A percentile compares a stretch with the other conserved stretches of the same genome.
Conservation (phyloP, 2,113 vertebrate genomes). For the Oryzias curvinotus region DNA sequence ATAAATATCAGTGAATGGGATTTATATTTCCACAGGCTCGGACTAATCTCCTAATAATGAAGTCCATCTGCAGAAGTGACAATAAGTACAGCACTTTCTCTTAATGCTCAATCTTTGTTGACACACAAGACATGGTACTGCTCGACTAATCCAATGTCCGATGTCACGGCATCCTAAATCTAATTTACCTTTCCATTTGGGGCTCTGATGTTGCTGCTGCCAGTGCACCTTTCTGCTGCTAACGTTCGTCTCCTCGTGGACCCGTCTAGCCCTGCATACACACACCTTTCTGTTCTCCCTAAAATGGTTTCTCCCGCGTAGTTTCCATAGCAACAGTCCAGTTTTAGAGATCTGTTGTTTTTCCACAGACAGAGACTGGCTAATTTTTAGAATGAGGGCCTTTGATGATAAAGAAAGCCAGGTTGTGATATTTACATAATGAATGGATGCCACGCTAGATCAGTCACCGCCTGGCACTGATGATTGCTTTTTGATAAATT, state of each 20-base stretch:
- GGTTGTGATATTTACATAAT: constrained; percentile 72
- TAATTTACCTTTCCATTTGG: constrained; percentile 63
- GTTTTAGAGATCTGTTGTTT: constrained; percentile 74
- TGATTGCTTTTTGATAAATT: constrained; percentile 72
- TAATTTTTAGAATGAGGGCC: constrained; percentile 67
- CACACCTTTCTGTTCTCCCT: constrained; percentile 30
- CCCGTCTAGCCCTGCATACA: constrained; percentile 9
- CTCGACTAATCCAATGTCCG: constrained; percentile 50
- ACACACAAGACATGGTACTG: constrained; percentile 52
- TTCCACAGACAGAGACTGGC: constrained; percentile 59
- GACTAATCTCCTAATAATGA: constrained; percentile 70
- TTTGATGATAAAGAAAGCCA: constrained; percentile 74
- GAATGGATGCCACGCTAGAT: constrained; percentile 66
- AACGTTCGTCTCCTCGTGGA: constrained; percentile 36
- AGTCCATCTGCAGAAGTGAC: constrained; percentile 61
- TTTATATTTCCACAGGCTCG: constrained; percentile 36
- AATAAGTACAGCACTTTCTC: constrained; percentile 52
- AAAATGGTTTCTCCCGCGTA: constrained; percentile 69
- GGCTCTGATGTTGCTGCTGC: constrained; percentile 44
- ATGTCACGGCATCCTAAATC: constrained; percentile 50
- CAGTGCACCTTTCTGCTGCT: constrained; percentile 69
- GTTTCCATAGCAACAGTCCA: constrained; percentile 78
- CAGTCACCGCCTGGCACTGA: constrained; percentile 59
- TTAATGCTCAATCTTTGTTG: constrained; percentile 53
- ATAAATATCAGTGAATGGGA: constrained; percentile 39